Evolutionary conservation across 2,113 vertebrate genomes (phyloP).

Genomic region (Pituophis catenifer): DNA sequence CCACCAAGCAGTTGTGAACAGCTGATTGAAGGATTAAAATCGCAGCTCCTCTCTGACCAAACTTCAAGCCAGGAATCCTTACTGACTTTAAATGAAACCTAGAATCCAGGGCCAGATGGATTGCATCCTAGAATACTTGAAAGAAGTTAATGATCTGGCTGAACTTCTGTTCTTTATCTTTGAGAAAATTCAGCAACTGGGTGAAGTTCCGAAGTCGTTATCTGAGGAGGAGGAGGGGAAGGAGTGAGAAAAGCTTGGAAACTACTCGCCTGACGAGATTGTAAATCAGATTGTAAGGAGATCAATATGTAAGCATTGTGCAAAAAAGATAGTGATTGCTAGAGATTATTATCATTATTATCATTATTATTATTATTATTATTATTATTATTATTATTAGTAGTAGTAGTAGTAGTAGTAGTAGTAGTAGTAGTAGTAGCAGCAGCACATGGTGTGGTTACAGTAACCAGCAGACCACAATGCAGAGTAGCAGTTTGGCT

Average conservation of each 20-base stretch:
- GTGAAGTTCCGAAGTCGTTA: not conserved
- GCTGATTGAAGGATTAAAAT: not conserved
- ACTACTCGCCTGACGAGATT: not conserved
- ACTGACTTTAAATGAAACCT: not conserved
- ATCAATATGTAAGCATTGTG: not conserved
- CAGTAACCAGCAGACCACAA: no score
- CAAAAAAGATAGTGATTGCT: no score
- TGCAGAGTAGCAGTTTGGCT: no score
- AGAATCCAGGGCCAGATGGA: not conserved
- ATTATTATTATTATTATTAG: no score
- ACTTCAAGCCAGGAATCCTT: not conserved
- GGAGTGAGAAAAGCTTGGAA: not conserved
- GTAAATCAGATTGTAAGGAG: not conserved
- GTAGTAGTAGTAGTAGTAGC: no score
- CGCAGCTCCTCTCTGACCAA: not conserved
- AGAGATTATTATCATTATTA: no score
- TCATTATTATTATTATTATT: no score
- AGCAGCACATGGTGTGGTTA: no score
- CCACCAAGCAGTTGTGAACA: not conserved
- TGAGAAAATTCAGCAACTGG: not conserved
- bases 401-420: no score
- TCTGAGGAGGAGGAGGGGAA: not conserved
- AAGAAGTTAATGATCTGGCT: not conserved
- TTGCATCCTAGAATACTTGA: not conserved
- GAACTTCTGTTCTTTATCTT: not conserved